phyloP scores from a whole-genome alignment of 2,797 vertebrate species.

The Phalloptychus januarius region DNA sequence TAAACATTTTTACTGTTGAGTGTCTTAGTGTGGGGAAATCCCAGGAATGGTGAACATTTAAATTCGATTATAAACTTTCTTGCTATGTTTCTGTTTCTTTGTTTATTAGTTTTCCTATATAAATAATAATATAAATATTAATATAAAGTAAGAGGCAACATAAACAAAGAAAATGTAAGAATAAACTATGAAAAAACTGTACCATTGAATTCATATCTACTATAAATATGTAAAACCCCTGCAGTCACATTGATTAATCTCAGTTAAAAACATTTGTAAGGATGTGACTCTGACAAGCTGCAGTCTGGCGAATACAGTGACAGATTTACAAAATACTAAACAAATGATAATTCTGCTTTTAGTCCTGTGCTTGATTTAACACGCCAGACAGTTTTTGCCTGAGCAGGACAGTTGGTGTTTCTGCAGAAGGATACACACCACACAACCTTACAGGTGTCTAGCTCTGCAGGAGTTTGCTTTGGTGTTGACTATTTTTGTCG shows the following conservation, averaged over 20 bases:
- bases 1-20: not conserved
- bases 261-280: not conserved
- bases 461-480: slow-evolving; percentile 45
- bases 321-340: not conserved
- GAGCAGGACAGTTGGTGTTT: slow-evolving; percentile 39
- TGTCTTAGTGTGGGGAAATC: not conserved
- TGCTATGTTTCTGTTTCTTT: not conserved
- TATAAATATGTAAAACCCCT: slow-evolving; percentile 6
- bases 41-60: not conserved
- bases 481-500: slow-evolving; percentile 47
- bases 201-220: not conserved
- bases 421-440: slow-evolving; percentile 37
- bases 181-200: not conserved
- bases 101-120: not conserved
- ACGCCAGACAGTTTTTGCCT: slow-evolving; percentile 21
- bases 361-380: slow-evolving; percentile 11
- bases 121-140: not conserved
- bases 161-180: not conserved
- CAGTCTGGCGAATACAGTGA: not conserved
- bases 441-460: slow-evolving; percentile 53
- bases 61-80: not conserved
- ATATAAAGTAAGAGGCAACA: not conserved
- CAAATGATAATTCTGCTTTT: not conserved
- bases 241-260: slow-evolving; percentile 29
- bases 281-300: slow-evolving; percentile 4